These are phyloP conservation scores for Mustela erminea DNA, from an alignment of 2,797 vertebrate genomes.

Conservation along the genomic window DNA sequence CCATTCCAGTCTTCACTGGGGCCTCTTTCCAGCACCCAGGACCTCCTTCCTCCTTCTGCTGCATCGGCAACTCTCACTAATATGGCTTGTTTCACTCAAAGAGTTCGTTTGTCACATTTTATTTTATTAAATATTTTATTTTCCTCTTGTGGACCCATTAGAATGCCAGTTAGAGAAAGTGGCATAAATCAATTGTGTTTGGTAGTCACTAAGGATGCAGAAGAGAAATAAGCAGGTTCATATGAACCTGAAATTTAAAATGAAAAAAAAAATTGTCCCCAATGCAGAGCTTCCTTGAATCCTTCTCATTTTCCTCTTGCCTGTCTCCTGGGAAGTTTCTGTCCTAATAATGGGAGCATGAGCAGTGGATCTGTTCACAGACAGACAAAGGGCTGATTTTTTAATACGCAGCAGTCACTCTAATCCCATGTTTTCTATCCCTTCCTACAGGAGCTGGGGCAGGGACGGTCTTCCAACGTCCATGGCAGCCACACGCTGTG, in stretches of 20 bases:
- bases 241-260: slow-evolving; percentile 78
- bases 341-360: slow-evolving; percentile 58
- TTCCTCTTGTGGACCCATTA: slow-evolving; percentile 84
- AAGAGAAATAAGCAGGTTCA: slow-evolving; percentile 72
- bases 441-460: slow-evolving; percentile 29
- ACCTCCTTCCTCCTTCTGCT: slow-evolving; percentile 68
- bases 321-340: slow-evolving; percentile 82
- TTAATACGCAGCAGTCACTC: slow-evolving; percentile 59
- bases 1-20: slow-evolving; percentile 66
- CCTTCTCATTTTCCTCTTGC: slow-evolving; percentile 72
- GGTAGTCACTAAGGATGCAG: slow-evolving; percentile 74
- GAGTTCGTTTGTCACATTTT: slow-evolving; percentile 84
- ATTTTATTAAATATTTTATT: slow-evolving; percentile 86
- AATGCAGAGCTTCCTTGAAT: slow-evolving; percentile 61
- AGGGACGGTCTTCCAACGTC: background rate
- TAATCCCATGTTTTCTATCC: slow-evolving; percentile 64
- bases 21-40: slow-evolving; percentile 69
- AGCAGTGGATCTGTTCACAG: slow-evolving; percentile 66
- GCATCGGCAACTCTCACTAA: slow-evolving; percentile 63
- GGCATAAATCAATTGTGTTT: slow-evolving; percentile 75
- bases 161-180: slow-evolving; percentile 72
- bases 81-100: slow-evolving; percentile 72
- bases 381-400: slow-evolving; percentile 78
- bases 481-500: background rate
- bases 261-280: slow-evolving; percentile 43